These are phyloP conservation scores for Etia nguti DNA, from an alignment of 2,113 vertebrate genomes.

Conservation along the genomic window DNA sequence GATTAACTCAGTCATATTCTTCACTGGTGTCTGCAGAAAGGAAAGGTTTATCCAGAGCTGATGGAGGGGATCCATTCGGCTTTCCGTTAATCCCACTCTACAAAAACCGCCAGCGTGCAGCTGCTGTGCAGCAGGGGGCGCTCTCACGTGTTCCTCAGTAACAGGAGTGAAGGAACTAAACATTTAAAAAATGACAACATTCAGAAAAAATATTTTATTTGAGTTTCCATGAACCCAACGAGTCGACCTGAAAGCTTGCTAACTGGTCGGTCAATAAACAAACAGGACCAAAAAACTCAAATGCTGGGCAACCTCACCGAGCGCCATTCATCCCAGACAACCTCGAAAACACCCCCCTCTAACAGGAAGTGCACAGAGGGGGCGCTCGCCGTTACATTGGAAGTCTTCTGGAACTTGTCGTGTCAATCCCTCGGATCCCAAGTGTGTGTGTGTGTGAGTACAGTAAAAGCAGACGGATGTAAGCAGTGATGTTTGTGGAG, in stretches of 20 bases:
- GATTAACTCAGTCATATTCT: not conserved
- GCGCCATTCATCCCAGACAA: not conserved
- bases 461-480: constrained; percentile 59
- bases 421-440: constrained; percentile 28
- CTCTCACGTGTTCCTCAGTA: not conserved
- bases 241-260: not conserved
- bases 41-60: not conserved
- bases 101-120: not conserved
- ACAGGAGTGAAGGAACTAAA: not conserved
- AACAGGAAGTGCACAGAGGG: not conserved
- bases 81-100: not conserved
- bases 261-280: not conserved
- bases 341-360: rapidly evolving
- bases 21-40: not conserved
- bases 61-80: not conserved
- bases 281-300: not conserved
- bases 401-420: not conserved
- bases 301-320: not conserved
- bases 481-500: constrained; percentile 67
- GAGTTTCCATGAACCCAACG: not conserved
- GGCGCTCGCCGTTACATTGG: not conserved
- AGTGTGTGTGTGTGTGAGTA: constrained; percentile 10
- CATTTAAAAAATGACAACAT: not conserved
- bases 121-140: not conserved
- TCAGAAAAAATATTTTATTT: not conserved